Evolutionary conservation across 2,888 invertebrate species (phyloP).

Genomic region (Tenthredo mesomela): DNA sequence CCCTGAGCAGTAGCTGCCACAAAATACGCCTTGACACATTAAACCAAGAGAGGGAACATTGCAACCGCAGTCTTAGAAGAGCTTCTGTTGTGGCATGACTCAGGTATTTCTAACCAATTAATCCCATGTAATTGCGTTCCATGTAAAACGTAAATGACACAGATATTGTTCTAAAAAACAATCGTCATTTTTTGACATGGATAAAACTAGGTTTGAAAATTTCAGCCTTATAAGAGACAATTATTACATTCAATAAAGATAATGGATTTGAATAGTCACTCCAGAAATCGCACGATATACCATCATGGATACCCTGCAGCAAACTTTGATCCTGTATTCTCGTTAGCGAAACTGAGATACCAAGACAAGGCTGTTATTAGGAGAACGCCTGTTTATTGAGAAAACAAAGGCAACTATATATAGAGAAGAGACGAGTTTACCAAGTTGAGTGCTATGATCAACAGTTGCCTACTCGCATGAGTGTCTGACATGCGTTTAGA

Average conservation of each 20-base stretch:
- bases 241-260: neutral
- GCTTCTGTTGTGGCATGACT: slow-evolving; percentile 1
- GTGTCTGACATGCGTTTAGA: slow-evolving; percentile 1
- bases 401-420: neutral
- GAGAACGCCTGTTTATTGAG: slow-evolving; percentile 21
- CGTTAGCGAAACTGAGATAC: slow-evolving; percentile 28
- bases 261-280: neutral
- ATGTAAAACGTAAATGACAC: neutral
- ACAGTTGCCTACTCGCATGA: slow-evolving; percentile 19
- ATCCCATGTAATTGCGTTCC: slow-evolving; percentile 3
- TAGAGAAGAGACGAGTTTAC: slow-evolving; percentile 20
- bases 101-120: slow-evolving; percentile 40
- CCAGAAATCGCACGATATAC: slow-evolving; percentile 17
- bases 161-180: neutral
- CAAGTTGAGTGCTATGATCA: neutral
- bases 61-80: neutral
- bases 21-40: slow-evolving; percentile 53
- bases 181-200: neutral
- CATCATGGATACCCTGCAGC: neutral
- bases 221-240: neutral
- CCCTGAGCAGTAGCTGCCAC: slow-evolving; percentile 52
- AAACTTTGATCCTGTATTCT: slow-evolving; percentile 37
- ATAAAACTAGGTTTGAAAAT: neutral
- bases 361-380: slow-evolving; percentile 29
- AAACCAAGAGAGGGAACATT: slow-evolving; percentile 53